A percentile compares a stretch with the other conserved stretches of the same genome.
Conservation (phyloP, 2,888 invertebrate species). For the Drosophila acutilabella region DNA sequence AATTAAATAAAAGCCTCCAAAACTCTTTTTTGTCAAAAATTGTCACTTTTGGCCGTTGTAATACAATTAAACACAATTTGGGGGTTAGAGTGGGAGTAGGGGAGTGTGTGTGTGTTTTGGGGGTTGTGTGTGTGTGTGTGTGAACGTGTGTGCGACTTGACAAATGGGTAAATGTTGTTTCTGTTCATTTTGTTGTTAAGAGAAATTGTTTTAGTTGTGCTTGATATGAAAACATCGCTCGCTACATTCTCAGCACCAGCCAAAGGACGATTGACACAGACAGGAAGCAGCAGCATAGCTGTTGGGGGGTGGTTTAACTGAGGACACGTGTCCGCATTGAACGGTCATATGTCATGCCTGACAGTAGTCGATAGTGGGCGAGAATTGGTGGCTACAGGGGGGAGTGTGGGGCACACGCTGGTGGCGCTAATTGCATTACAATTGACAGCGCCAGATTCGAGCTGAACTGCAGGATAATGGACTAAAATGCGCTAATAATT, state of each 20-base stretch:
- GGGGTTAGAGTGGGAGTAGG: slow-evolving; percentile 2
- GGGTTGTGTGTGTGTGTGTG: neutral
- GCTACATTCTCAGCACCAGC: slow-evolving; percentile 15
- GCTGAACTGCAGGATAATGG: slow-evolving; percentile 63
- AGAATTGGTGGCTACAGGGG: too few species aligned
- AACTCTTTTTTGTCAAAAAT: slow-evolving; percentile 23
- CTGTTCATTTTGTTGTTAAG: slow-evolving; percentile 32
- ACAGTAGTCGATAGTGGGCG: slow-evolving; percentile 13
- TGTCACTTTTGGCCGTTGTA: slow-evolving; percentile 49
- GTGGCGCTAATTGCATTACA: slow-evolving; percentile 75
- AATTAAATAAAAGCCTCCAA: slow-evolving; percentile 53
- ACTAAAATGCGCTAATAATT: slow-evolving; percentile 77
- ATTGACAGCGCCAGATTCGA: slow-evolving; percentile 58
- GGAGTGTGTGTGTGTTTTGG: neutral
- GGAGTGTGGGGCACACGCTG: slow-evolving; percentile 5
- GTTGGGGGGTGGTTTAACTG: neutral
- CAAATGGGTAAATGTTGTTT: slow-evolving; percentile 44
- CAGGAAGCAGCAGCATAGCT: slow-evolving; percentile 10
- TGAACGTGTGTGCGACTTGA: slow-evolving; percentile 32
- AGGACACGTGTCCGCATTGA: slow-evolving; percentile 62
- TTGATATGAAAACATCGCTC: slow-evolving; percentile 26
- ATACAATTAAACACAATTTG: slow-evolving; percentile 67
- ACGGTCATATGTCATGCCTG: slow-evolving; percentile 61
- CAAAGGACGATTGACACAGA: slow-evolving; percentile 16
- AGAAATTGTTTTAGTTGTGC: slow-evolving; percentile 59